Evolutionary conservation across 2,888 invertebrate genomes (phyloP).

Genomic region (Luffia ferchaultella): DNA sequence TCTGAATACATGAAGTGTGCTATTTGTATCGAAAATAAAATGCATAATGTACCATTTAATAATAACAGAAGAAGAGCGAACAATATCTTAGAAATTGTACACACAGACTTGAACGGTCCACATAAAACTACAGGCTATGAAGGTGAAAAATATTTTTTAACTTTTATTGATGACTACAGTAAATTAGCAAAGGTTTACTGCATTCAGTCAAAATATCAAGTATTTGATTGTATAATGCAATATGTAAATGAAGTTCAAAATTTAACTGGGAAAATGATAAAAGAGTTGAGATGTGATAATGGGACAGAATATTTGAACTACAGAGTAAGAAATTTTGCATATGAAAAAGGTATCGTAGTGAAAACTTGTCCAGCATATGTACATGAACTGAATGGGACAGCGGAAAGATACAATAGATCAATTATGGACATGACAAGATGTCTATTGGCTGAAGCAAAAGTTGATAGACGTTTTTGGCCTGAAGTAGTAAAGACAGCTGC

Average conservation of each 20-base stretch:
- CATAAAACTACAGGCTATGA: slow-evolving; percentile 9
- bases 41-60: slow-evolving; percentile 14
- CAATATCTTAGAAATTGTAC: slow-evolving; percentile 14
- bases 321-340: slow-evolving; percentile 7
- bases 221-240: slow-evolving; percentile 13
- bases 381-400: slow-evolving; percentile 10
- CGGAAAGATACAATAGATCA: slow-evolving; percentile 12
- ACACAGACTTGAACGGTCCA: slow-evolving; percentile 15
- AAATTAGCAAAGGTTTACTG: slow-evolving; percentile 15
- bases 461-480: slow-evolving; percentile 11
- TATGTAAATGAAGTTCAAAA: slow-evolving; percentile 17
- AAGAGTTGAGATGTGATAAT: slow-evolving; percentile 11
- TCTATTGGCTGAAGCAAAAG: slow-evolving; percentile 12
- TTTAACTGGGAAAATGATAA: slow-evolving; percentile 14
- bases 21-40: slow-evolving; percentile 16
- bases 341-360: slow-evolving; percentile 10
- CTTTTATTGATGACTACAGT: slow-evolving; percentile 12
- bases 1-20: slow-evolving; percentile 11
- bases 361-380: slow-evolving; percentile 13
- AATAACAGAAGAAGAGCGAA: slow-evolving; percentile 13
- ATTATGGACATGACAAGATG: slow-evolving; percentile 14
- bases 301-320: slow-evolving; percentile 8
- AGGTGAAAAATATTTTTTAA: slow-evolving; percentile 14
- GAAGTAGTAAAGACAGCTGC: slow-evolving; percentile 13
- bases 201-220: slow-evolving; percentile 13